A percentile compares a stretch with the other conserved stretches of the same genome.
phyloP scores from a whole-genome alignment of 2,113 vertebrate genomes.

The Speoplatyrhinus poulsoni region DNA sequence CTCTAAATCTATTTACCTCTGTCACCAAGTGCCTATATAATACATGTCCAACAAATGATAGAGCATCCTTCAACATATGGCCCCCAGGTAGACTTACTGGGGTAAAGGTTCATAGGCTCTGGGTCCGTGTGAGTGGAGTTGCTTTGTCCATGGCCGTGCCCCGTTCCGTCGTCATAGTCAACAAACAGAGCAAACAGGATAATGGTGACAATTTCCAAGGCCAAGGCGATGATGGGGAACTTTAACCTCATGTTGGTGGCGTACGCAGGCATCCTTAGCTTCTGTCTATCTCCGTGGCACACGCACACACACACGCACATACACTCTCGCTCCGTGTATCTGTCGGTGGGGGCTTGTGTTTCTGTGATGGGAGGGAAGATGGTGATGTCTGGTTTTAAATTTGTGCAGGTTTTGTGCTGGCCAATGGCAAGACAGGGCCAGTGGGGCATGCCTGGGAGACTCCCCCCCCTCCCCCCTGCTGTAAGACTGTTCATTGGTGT shows the following conservation, averaged over 20 bases:
- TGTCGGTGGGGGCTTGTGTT: constrained; percentile 40
- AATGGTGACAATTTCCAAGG: constrained; percentile 83
- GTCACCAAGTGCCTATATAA: too few species aligned
- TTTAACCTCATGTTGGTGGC: constrained; percentile 88
- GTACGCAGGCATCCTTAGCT: constrained; percentile 71
- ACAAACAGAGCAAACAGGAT: constrained; percentile 84
- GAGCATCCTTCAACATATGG: background rate
- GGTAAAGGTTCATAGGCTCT: constrained; percentile 73
- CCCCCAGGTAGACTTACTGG: constrained; percentile 80
- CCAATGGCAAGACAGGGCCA: constrained; percentile 73
- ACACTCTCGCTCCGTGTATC: constrained; percentile 26
- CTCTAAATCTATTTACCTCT: too few species aligned
- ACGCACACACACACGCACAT: constrained; percentile 14
- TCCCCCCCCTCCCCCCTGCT: constrained; percentile 49
- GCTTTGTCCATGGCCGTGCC: accelerated
- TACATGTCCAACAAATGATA: too few species aligned
- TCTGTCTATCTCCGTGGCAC: background rate
- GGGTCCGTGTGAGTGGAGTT: constrained; percentile 19
- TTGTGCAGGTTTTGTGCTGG: constrained; percentile 48
- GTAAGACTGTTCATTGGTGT: constrained; percentile 43
- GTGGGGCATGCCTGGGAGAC: constrained; percentile 44
- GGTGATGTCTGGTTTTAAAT: constrained; percentile 63
- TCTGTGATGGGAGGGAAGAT: constrained; percentile 68
- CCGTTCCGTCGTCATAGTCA: constrained; percentile 74
- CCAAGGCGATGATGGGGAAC: constrained; percentile 84